Evolutionary conservation across 30 jellyfish, hydroid and myxozoan genomes (phyloP), one percentile per base, ranked within the genome.

Genomic region (Cassiopea xamachana): DNA sequence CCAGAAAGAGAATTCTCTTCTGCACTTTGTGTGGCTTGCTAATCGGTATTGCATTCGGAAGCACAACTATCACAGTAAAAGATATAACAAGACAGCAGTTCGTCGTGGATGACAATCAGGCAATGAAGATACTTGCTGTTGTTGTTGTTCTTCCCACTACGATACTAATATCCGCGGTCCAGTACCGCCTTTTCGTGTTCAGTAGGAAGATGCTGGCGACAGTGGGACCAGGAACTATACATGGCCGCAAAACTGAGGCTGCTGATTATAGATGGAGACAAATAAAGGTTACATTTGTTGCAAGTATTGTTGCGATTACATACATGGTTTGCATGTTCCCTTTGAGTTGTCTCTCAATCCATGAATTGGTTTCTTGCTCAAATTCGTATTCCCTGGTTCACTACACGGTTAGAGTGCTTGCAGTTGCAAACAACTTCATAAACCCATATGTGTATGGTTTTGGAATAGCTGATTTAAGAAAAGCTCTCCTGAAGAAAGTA

Each of bases 241-340:
- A 5, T 64, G 74, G 74, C 15, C 6, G 6, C 6, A 14, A 64
- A 17, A 27, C 74, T 9, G 74, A 64, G 74, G 6, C 15, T 64
- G 74, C 74, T 9, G 74, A 64, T 14, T 4, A 4, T 4, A 64
- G 74, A 14, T 5, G 27, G 43, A 64, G 15, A 27, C 74, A 64
- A 27, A 13, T 64, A 17, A 64, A 64, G 27, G 74, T 64, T 7
- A 14, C 74, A 13, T 64, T 64, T 17, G 74, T 64, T 14, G 74
- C 74, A 5, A 9, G 74, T 17, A 64, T 64, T 64, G 74, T 64
- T 14, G 74, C 74, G 27, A 64, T 27, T 64, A 27, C 74, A 13
- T 64, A 64, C 74, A 64, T 64, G 27, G 74, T 64, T 17, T 64
- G 74, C 74, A 64, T 64, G 74, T 17, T 64, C 6, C 74, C 74